Percentiles rank a stretch among this genome's conserved stretches.
Evolutionary conservation across 2,113 vertebrate genomes (phyloP).

Genomic region (Promerops cafer): DNA sequence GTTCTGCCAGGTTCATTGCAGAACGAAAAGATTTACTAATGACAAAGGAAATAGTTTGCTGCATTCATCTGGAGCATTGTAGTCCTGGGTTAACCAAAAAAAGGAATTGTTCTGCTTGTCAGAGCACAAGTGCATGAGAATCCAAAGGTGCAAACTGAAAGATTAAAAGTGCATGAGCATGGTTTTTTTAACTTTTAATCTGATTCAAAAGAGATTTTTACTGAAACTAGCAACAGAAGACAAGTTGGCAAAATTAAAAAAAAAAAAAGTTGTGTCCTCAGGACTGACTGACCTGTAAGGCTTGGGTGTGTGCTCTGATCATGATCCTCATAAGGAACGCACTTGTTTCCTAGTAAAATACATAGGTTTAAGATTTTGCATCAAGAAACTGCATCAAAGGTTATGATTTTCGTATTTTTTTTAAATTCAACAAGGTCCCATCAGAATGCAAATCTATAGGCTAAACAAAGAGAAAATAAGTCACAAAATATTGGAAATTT

Average conservation of each 20-base stretch:
- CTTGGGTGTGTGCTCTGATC: background rate
- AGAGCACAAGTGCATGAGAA: background rate
- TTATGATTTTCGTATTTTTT: background rate
- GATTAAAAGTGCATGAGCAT: background rate
- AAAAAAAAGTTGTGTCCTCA: background rate
- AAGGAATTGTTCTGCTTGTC: background rate
- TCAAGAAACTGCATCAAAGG: background rate
- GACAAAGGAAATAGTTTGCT: background rate
- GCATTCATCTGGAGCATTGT: background rate
- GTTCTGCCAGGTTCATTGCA: background rate
- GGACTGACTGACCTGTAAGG: background rate
- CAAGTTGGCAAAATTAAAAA: background rate
- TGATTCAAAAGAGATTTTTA: background rate
- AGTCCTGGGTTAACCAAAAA: background rate
- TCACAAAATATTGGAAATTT: background rate
- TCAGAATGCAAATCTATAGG: background rate
- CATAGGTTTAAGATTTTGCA: background rate
- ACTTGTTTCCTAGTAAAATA: background rate
- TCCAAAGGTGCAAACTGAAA: background rate
- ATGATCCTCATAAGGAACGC: fast-evolving
- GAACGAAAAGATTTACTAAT: background rate
- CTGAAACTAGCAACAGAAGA: background rate
- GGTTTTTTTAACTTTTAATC: background rate
- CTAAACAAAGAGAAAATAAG: background rate
- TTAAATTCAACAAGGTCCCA: background rate